A percentile compares a stretch with the other conserved stretches of the same genome.
Conservation (phyloP, 1,140 invertebrate species). For the Maconellicoccus hirsutus region DNA sequence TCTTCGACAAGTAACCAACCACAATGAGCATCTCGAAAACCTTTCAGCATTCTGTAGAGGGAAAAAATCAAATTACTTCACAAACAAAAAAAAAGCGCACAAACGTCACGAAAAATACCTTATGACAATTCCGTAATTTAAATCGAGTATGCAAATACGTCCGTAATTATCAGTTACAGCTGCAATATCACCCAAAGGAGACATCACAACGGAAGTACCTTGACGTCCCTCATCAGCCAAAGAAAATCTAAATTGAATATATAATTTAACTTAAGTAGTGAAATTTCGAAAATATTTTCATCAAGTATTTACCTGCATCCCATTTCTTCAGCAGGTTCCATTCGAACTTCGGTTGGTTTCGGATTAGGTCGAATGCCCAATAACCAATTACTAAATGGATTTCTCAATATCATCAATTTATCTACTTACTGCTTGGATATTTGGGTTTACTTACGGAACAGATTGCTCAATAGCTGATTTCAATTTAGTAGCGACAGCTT, state of each 20-base stretch:
- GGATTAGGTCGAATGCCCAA: slow-evolving; percentile 25
- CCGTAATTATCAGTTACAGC: slow-evolving; percentile 76
- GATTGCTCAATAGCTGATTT: slow-evolving; percentile 59
- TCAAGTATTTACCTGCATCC: slow-evolving; percentile 35
- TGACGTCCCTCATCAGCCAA: slow-evolving; percentile 67
- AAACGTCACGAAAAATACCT: slow-evolving; percentile 43
- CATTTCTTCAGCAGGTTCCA: slow-evolving; percentile 49
- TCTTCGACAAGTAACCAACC: slow-evolving; percentile 74
- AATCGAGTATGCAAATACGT: slow-evolving; percentile 72
- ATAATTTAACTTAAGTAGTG: no score
- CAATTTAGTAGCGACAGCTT: slow-evolving; percentile 76
- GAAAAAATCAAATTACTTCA: background rate
- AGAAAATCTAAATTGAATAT: slow-evolving; percentile 45
- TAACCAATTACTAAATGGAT: slow-evolving; percentile 25
- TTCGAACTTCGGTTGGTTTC: slow-evolving; percentile 33
- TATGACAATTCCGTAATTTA: slow-evolving; percentile 60
- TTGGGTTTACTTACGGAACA: slow-evolving; percentile 53
- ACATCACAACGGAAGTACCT: slow-evolving; percentile 57
- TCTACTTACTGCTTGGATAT: background rate
- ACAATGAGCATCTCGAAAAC: slow-evolving; percentile 83
- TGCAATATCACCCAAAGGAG: slow-evolving; percentile 66
- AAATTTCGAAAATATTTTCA: background rate
- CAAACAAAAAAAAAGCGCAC: background rate
- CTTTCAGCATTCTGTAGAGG: slow-evolving; percentile 35
- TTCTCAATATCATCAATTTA: background rate